Conservation (phyloP, 2,113 vertebrate species). For the Oophaga pumilio region DNA sequence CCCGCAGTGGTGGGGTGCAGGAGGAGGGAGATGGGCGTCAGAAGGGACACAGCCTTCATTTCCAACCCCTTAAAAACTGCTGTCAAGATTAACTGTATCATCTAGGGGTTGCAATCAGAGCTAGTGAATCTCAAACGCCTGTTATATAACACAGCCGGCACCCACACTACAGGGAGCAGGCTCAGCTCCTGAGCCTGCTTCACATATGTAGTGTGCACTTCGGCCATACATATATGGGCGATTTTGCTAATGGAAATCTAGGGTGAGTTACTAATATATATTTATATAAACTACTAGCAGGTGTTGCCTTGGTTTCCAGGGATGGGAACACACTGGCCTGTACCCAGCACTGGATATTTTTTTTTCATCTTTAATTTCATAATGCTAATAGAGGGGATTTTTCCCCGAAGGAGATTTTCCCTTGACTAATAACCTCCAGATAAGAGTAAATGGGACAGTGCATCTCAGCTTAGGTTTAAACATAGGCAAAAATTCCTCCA, state of each 20-base stretch:
- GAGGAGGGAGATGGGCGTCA: too few relatives aligned
- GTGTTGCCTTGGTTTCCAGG: neutral
- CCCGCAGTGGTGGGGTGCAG: too few relatives aligned
- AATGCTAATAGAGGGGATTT: neutral
- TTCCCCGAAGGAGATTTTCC: neutral
- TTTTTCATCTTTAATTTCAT: neutral
- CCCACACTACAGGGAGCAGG: too few relatives aligned
- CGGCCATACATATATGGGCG: too few relatives aligned
- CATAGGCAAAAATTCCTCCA: constrained; percentile 54
- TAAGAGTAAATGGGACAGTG: constrained; percentile 69
- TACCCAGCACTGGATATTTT: neutral
- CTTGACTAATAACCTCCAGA: constrained; percentile 62
- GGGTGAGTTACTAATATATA: neutral
- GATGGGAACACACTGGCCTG: neutral
- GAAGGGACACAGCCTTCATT: too few relatives aligned
- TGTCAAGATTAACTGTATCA: too few relatives aligned
- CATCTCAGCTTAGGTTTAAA: constrained; percentile 67
- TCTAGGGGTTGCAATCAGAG: too few relatives aligned
- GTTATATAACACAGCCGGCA: too few relatives aligned
- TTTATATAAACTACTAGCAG: neutral
- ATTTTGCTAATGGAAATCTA: neutral
- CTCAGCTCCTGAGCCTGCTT: too few relatives aligned
- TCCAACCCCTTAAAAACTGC: too few relatives aligned
- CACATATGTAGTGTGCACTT: too few relatives aligned
- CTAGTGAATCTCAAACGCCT: too few relatives aligned